These are phyloP conservation scores for Pogonognathellus flavescens DNA, from an alignment of 1,140 invertebrate species.

Conservation along the genomic window DNA sequence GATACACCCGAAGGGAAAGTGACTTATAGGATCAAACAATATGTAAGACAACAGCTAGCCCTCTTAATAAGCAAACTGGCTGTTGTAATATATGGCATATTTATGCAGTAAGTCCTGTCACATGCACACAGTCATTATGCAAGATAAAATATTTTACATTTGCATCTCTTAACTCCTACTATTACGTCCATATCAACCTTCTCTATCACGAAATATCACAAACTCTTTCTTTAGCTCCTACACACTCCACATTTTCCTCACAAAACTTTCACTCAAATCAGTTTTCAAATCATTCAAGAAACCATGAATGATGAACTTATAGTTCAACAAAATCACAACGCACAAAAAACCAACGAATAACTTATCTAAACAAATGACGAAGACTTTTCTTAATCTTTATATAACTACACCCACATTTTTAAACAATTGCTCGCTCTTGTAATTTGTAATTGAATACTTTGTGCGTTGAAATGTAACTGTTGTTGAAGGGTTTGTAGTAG, in stretches of 20 bases:
- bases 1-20: neutral
- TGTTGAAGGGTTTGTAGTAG: too few species aligned
- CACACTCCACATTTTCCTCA: neutral
- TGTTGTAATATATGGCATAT: conserved; percentile 26
- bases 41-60: conserved; percentile 25
- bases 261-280: conserved; percentile 20
- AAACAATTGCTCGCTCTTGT: too few species aligned
- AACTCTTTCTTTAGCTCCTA: conserved; percentile 1
- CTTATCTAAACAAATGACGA: too few species aligned
- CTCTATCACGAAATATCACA: neutral
- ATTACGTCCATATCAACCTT: neutral
- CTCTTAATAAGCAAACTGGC: conserved; percentile 24
- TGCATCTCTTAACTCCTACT: conserved; percentile 26
- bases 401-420: too few species aligned
- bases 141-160: conserved; percentile 30
- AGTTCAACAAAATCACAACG: too few species aligned
- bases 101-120: conserved; percentile 42
- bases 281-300: neutral
- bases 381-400: too few species aligned
- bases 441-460: too few species aligned
- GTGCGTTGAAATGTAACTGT: too few species aligned
- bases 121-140: conserved; percentile 42
- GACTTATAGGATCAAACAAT: conserved; percentile 39
- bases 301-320: too few species aligned
- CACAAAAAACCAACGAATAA: too few species aligned